phyloP scores from a whole-genome alignment of 64 coral and sea anemone genomes.

The Trachythela sp. region DNA sequence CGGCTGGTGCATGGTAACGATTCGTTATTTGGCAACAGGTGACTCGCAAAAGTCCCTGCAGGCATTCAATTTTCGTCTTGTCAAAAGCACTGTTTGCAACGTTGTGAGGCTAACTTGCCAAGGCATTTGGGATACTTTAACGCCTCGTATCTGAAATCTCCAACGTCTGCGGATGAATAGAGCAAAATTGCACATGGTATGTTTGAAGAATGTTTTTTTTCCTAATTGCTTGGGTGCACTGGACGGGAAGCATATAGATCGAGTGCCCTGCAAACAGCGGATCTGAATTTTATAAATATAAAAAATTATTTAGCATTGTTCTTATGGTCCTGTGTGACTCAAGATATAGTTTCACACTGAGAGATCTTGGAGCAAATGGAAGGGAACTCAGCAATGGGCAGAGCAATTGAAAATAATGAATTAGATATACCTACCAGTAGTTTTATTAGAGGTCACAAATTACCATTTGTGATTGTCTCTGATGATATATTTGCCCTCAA shows the following conservation, averaged over 20 bases:
- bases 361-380: not conserved
- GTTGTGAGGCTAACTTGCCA: conserved; percentile 2
- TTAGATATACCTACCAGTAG: not conserved
- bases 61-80: conserved; percentile 30
- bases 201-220: not conserved
- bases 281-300: conserved; percentile 27
- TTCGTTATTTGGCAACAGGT: not conserved
- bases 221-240: not conserved
- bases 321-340: conserved; percentile 14
- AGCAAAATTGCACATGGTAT: not conserved
- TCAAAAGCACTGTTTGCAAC: conserved; percentile 31
- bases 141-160: conserved; percentile 18
- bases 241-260: not conserved
- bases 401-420: not conserved
- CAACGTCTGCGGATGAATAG: not conserved
- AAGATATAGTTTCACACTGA: not conserved
- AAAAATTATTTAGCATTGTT: conserved; percentile 36
- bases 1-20: not conserved
- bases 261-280: not conserved
- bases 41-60: not conserved
- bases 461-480: not conserved
- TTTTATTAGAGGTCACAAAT: not conserved
- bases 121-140: conserved; percentile 34
- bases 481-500: not conserved
- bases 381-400: not conserved